Evolutionary conservation across 2,888 invertebrate species (phyloP).

Genomic region (Mermis nigrescens): DNA sequence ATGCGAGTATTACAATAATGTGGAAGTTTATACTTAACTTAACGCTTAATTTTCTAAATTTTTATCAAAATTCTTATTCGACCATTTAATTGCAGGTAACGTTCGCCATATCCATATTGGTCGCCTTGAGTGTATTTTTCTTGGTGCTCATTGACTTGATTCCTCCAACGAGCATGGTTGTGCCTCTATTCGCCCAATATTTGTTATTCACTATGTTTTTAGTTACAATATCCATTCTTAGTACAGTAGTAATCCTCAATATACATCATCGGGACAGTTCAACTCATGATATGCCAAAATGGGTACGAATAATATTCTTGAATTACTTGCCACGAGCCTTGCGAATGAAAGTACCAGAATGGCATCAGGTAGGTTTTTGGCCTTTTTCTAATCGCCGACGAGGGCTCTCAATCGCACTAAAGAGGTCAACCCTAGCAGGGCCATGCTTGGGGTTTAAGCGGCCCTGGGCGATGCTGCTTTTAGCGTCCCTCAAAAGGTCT

Average conservation of each 20-base stretch:
- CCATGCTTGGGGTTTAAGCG: too few relatives aligned
- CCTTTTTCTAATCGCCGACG: too few relatives aligned
- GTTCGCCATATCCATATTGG: constrained; percentile 31
- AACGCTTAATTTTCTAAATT: too few relatives aligned
- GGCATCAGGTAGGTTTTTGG: background rate
- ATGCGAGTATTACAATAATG: too few relatives aligned
- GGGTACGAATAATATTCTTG: constrained; percentile 27
- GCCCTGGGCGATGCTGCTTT: too few relatives aligned
- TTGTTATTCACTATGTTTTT: constrained; percentile 31
- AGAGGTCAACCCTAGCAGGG: too few relatives aligned
- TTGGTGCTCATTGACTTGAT: constrained; percentile 27
- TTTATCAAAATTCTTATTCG: too few relatives aligned
- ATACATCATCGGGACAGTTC: constrained; percentile 28
- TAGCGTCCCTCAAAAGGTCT: too few relatives aligned
- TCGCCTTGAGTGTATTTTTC: constrained; percentile 32
- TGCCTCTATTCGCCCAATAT: constrained; percentile 32
- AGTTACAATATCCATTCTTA: constrained; percentile 22
- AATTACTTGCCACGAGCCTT: constrained; percentile 23
- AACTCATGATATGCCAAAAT: constrained; percentile 30
- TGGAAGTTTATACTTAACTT: too few relatives aligned
- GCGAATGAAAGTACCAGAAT: constrained; percentile 2
- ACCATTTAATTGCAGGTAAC: too few relatives aligned
- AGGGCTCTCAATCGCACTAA: too few relatives aligned
- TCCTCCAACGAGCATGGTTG: constrained; percentile 30
- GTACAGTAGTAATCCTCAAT: constrained; percentile 27